Base-by-base conservation (phyloP, 1,140 invertebrate genomes). In the Acromyrmex echinatior region DNA sequence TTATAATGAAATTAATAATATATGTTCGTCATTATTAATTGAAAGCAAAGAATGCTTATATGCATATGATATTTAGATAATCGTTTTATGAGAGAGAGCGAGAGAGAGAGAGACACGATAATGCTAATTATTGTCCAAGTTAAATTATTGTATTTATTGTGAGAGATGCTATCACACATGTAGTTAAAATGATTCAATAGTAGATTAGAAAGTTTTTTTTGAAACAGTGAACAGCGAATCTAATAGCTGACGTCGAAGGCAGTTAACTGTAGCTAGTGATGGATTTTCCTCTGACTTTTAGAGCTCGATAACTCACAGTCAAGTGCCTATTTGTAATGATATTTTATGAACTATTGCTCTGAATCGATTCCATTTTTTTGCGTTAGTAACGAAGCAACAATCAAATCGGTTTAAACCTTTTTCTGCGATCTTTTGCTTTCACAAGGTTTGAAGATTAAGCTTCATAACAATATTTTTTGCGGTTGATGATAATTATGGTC, bases 301-400 rank as follows among this genome's bases (percentile, higher is more conserved):
- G 78, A 84, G 58, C 66, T 90, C 77, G 78, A 89, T 89, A 87
- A 89, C 58, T 78, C 63, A 85, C 65, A 85, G 66, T 90, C 86
- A 89, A 90, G 78, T 89, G 53, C 56, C 85, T 89, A 87, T 89
- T 87, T 71, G 84, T 90, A 90, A 90, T 87, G 77, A 89, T 86
- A 89, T 87, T 90, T 90, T 87, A 90, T 90, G 89, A 90, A 60
- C 76, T 80, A 86, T 86, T 88, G 84, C 53, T 49, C 53, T 51
- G 70, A 70, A 89, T 12, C 88, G 88, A 90, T 89, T 84, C 31
- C 63, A 89, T 90, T 90, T 89, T 89, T 87, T 73, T 73, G 56
- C 60, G 53, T 39, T 39, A 39, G 7, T 89, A 90, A 90, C 78
- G 78, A 90, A 89, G 31, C 35, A 56, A 73, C 58, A 58, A 87